Evolutionary conservation across 30 jellyfish, hydroid and myxozoan species (phyloP).

Genomic region (Hydra vulgaris): DNA sequence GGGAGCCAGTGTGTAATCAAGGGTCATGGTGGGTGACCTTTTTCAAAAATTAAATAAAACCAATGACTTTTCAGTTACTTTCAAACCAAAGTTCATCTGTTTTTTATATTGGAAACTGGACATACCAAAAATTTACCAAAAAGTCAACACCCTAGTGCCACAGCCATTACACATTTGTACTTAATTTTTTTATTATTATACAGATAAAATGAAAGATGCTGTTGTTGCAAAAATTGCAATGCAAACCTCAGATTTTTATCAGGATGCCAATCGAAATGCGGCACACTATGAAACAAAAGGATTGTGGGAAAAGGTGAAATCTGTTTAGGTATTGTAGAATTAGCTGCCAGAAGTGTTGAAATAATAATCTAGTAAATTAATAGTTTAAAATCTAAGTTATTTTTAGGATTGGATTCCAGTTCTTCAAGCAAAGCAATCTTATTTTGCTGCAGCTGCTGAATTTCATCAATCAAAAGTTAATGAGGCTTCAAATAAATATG

Average conservation of each 20-base stretch:
- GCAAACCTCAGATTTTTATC: constrained; percentile 82
- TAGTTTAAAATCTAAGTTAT: no score
- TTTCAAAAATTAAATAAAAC: no score
- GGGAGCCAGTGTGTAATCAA: no score
- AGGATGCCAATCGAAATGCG: constrained; percentile 73
- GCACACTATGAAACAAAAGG: constrained; percentile 63
- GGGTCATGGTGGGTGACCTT: no score
- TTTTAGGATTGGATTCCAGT: constrained; percentile 79
- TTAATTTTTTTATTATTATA: not conserved
- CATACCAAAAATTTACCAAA: no score
- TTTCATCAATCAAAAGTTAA: constrained; percentile 68
- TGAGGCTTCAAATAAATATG: constrained; percentile 60
- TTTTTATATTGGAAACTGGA: no score
- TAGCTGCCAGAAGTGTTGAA: not conserved
- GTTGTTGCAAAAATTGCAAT: constrained; percentile 88
- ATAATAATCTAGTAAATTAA: no score
- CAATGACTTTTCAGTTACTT: no score
- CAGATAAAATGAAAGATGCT: constrained; percentile 87
- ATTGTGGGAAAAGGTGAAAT: constrained; percentile 79
- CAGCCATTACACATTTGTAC: not conserved
- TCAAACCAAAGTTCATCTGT: no score
- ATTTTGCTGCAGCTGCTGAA: constrained; percentile 78
- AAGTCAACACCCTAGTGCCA: no score
- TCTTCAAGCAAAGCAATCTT: constrained; percentile 64
- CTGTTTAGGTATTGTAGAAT: not conserved